Conservation (phyloP, 2,113 vertebrate genomes). For the Saguinus imperator region DNA sequence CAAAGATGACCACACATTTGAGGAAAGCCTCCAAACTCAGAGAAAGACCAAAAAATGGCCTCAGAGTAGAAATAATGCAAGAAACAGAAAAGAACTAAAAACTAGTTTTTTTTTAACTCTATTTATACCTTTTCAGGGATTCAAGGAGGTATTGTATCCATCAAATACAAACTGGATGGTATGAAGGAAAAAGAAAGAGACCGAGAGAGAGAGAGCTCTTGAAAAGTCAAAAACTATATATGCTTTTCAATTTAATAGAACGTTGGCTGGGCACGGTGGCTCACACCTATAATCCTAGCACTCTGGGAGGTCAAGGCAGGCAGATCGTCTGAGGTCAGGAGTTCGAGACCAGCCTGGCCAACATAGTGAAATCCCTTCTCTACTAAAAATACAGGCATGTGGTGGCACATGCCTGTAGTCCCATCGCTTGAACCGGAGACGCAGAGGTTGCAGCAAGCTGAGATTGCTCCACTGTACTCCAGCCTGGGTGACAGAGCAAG, state of each 20-base stretch:
- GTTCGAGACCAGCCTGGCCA: too few species aligned
- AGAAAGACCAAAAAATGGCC: not conserved
- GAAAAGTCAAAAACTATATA: not conserved
- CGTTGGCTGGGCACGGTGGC: not conserved
- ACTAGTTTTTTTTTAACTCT: not conserved
- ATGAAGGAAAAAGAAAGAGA: not conserved
- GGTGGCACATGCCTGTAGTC: too few species aligned
- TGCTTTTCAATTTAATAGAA: not conserved
- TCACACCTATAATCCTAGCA: too few species aligned
- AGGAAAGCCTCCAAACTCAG: constrained; percentile 24
- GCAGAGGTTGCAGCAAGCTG: too few species aligned
- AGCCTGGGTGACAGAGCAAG: too few species aligned
- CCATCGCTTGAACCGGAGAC: too few species aligned
- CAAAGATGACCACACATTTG: not conserved
- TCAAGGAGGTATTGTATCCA: not conserved
- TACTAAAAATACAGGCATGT: too few species aligned
- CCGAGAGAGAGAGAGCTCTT: not conserved
- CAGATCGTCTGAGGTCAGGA: too few species aligned
- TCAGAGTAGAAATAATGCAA: not conserved
- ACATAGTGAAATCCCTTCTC: too few species aligned
- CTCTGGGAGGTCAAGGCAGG: too few species aligned
- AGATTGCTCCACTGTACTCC: too few species aligned
- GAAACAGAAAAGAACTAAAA: not conserved
- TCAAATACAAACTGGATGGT: not conserved
- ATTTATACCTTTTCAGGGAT: not conserved